These are phyloP conservation scores for Aleadryas rufinucha DNA, from an alignment of 2,113 vertebrate genomes.

Conservation along the genomic window DNA sequence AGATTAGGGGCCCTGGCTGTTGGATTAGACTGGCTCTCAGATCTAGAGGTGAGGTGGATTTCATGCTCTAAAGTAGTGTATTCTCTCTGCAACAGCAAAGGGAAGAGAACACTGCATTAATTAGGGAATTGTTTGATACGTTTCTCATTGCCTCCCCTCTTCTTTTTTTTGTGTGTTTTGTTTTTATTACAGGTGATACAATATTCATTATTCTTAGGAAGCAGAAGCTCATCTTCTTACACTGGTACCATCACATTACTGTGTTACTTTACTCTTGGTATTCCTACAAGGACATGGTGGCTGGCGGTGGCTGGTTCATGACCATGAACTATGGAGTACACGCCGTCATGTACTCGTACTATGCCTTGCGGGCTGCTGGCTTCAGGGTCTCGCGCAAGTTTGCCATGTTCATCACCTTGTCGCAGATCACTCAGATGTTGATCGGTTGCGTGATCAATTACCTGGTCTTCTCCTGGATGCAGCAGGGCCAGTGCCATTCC, in stretches of 20 bases:
- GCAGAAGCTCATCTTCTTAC: conserved; percentile 99
- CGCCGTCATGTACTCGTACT: conserved; percentile 99
- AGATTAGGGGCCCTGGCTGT: neutral
- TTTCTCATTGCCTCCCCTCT: neutral
- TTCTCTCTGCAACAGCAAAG: neutral
- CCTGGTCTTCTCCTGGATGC: conserved; percentile 98
- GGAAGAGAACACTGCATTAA: neutral
- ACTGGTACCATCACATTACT: conserved; percentile 99
- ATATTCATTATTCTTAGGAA: conserved; percentile 98
- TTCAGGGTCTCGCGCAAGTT: conserved; percentile 95
- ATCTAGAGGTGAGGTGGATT: neutral
- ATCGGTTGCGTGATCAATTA: conserved; percentile 96
- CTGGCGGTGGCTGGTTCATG: conserved; percentile 99
- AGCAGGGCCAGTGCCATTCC: conserved; percentile 93
- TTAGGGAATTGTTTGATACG: neutral
- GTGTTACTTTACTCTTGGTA: conserved; percentile 99
- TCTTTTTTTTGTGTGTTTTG: neutral
- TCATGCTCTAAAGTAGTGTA: neutral
- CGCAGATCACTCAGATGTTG: conserved; percentile 98
- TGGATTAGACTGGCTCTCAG: neutral
- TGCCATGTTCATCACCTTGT: conserved; percentile 98
- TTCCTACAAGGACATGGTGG: conserved; percentile 99
- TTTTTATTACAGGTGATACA: conserved; percentile 87
- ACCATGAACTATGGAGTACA: conserved; percentile 99
- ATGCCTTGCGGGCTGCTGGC: conserved; percentile 91